A percentile compares a stretch with the other conserved stretches of the same genome.
Evolutionary conservation across 2,797 vertebrate species (phyloP).

Genomic region (Cryptoblepharus egeriae): DNA sequence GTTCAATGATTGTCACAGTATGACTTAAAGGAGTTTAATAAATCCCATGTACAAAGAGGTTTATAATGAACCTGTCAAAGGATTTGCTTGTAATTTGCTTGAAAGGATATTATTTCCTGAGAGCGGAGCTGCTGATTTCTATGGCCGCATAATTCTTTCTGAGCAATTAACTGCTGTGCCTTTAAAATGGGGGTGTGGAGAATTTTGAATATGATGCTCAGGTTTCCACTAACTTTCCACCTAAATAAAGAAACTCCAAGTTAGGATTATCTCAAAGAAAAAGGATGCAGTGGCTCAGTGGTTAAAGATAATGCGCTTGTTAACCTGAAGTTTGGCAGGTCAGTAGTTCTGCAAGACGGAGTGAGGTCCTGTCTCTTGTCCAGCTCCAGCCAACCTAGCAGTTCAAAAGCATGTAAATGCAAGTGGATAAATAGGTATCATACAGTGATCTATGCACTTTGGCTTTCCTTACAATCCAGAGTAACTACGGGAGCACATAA

Average conservation of each 20-base stretch:
- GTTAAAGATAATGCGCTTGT: too few species aligned
- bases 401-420: too few species aligned
- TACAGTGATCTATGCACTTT: too few species aligned
- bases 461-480: too few species aligned
- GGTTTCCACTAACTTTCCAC: background rate
- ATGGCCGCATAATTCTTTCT: conserved; percentile 54
- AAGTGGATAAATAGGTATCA: too few species aligned
- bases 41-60: conserved; percentile 55
- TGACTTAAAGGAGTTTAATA: conserved; percentile 61
- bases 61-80: conserved; percentile 65
- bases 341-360: too few species aligned
- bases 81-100: conserved; percentile 60
- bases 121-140: conserved; percentile 45
- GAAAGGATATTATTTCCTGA: conserved; percentile 61
- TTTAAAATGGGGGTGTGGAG: conserved; percentile 52
- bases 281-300: too few species aligned
- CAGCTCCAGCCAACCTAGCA: too few species aligned
- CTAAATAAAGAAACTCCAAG: conserved; percentile 20
- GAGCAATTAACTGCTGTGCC: conserved; percentile 24
- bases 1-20: conserved; percentile 50
- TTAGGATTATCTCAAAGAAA: too few species aligned
- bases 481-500: too few species aligned
- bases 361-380: too few species aligned
- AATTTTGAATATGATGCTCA: conserved; percentile 40
- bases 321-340: too few species aligned